These are phyloP conservation scores for Apodemia hepburni DNA, from an alignment of 2,888 invertebrate species.

Conservation along the genomic window DNA sequence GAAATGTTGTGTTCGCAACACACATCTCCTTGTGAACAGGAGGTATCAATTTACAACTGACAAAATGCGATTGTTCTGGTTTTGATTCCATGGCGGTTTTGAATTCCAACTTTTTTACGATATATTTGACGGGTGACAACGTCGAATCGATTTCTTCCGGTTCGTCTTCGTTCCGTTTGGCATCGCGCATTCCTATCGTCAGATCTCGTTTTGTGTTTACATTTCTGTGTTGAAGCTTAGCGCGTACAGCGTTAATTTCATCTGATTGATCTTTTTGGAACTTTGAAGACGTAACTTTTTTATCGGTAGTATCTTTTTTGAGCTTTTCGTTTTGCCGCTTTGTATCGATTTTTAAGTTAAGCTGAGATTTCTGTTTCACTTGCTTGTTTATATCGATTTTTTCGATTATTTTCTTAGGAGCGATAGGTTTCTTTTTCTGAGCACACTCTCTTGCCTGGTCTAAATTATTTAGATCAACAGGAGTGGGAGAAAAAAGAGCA, in stretches of 20 bases:
- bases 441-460: constrained; percentile 79
- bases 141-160: constrained; percentile 54
- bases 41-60: constrained; percentile 72
- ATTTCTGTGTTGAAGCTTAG: constrained; percentile 72
- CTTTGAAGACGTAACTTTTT: constrained; percentile 60
- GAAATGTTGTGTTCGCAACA: constrained; percentile 71
- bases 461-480: constrained; percentile 76
- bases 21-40: constrained; percentile 69
- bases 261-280: constrained; percentile 68
- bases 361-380: constrained; percentile 70
- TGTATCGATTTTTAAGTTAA: constrained; percentile 60
- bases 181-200: constrained; percentile 46
- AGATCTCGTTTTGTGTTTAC: constrained; percentile 65
- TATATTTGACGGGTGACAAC: constrained; percentile 71
- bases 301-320: constrained; percentile 62
- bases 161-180: constrained; percentile 59
- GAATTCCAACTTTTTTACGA: constrained; percentile 73
- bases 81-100: constrained; percentile 68
- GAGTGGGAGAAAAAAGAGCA: constrained; percentile 79
- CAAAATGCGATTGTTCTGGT: constrained; percentile 57
- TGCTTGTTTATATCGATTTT: constrained; percentile 61
- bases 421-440: constrained; percentile 67
- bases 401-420: constrained; percentile 55
- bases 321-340: constrained; percentile 62
- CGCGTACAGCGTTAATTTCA: constrained; percentile 72